Evolutionary conservation across 2,113 vertebrate species (phyloP), one percentile per base, ranked within the genome.

Genomic region (Narcine bancroftii): DNA sequence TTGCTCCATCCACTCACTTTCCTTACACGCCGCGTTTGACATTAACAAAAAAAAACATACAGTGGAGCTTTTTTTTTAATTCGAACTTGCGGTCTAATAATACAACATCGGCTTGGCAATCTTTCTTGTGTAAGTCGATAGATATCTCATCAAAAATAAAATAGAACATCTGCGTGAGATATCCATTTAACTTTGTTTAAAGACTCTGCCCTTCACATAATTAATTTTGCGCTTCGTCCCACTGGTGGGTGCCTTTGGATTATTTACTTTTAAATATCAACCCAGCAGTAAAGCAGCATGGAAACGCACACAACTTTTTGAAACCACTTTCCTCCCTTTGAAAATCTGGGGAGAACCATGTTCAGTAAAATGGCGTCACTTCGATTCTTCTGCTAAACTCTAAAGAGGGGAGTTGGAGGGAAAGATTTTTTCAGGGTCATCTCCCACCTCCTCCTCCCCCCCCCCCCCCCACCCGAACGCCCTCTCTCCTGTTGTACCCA

Each of bases 351-450:
- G 79, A 85, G 47, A 85, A 50, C 33, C 3, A 19, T n/a, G 50
- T 29, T 66, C 87, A 89, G 63, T 89, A 89, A 89, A 89, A 89
- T 89, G 87, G 87, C 87, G 87, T 89, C 87, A 89, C 87, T 89
- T 60, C 87, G 87, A 26, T 11, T 63, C 60, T 89, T 39, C 63
- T 65, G 6, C 60, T 63, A 89, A 89, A 89, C 63, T 89, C 36
- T 24, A 66, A 42, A 66, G 60, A 42, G 65, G 65, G 19, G 39
- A 26, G 60, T 39, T 29, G 36, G n/a, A 39, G n/a, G 17, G 81
- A 19, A 77, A 7, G 24, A 29, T 50, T n/a, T 53, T 53, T 83
- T 13, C 29, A 15, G n/a, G 24, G 24, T 77, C 36, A 77, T 13
- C 75, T 39, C 15, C 75, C 13, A 1, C 77, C 47, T 10, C 50